Evolutionary conservation across 2,797 vertebrate species (phyloP), one percentile per base, ranked within the genome.

Genomic region (Geotrypetes seraphini): DNA sequence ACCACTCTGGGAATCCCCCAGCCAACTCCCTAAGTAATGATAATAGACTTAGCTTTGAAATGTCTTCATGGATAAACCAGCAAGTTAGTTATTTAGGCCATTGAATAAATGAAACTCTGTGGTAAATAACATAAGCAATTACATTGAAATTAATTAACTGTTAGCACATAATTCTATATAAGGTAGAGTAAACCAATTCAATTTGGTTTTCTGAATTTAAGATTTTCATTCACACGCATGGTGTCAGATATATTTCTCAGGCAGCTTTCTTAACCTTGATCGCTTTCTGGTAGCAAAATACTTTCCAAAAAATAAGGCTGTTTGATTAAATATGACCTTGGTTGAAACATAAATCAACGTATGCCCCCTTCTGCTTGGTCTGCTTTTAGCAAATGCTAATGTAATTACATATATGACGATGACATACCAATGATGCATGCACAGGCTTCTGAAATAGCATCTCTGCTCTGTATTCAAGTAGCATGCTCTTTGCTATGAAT

Each of bases 331-430:
- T 27, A 42, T 51, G 19, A 40, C 23, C 29, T 39, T 24, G 5
- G 10, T 23, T 4, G 12, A 16, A 34, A 27, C 6, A 21, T 18
- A 16, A 23, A 23, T 8, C 17, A 25, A 29, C 42, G 36, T 33
- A 36, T 43, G 19, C 7, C n/a, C 12, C 3, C 8, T 5, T 9
- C 12, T 22, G 8, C 15, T 20, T 28, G 15, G 6, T 4, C 8
- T 14, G 9, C 6, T 3, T 3, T 25, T 43, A 16, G 16, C 5
- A 36, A 54, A 60, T 28, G 5, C 14, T 37, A 43, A 37, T 23
- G 12, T 31, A 33, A 56, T 48, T 40, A 51, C 12, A 24, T 43
- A 16, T 21, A 15, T 42, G 36, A 20, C 19, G 20, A 32, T 37
- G 27, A 33, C 22, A 30, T 39, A 29, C 23, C 47, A 23, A 20